Conservation (phyloP, 2,888 invertebrate species). For the Heliconius charithonia region DNA sequence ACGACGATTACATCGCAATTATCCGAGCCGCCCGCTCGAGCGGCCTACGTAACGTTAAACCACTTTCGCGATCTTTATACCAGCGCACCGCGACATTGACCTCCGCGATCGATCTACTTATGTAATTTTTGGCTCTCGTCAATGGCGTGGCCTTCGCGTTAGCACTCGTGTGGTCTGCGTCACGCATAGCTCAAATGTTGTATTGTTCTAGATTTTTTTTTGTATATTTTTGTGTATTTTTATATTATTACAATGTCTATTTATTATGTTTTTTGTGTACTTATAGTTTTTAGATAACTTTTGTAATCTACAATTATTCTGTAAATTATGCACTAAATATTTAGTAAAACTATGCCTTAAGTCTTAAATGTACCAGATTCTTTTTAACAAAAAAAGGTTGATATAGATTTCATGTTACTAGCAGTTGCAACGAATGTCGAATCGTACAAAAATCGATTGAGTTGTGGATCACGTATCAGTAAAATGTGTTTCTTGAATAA, state of each 20-base stretch:
- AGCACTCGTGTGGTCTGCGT: slow-evolving; percentile 45
- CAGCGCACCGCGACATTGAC: slow-evolving; percentile 74
- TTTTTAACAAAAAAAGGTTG: neutral
- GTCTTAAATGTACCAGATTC: neutral
- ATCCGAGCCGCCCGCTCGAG: slow-evolving; percentile 60
- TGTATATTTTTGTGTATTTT: neutral
- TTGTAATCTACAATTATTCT: neutral
- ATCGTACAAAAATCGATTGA: slow-evolving; percentile 30
- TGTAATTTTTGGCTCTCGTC: slow-evolving; percentile 71
- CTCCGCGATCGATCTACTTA: slow-evolving; percentile 60
- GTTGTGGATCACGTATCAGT: slow-evolving; percentile 38
- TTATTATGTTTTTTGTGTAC: neutral
- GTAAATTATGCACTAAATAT: neutral
- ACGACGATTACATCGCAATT: slow-evolving; percentile 82
- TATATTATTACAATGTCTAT: neutral
- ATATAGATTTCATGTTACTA: neutral
- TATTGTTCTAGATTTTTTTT: neutral
- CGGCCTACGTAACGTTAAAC: slow-evolving; percentile 61
- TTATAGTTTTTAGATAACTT: neutral
- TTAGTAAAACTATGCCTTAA: neutral
- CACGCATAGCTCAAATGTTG: slow-evolving; percentile 21
- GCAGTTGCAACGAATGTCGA: slow-evolving; percentile 31
- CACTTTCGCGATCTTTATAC: slow-evolving; percentile 82
- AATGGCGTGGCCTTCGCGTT: slow-evolving; percentile 69
- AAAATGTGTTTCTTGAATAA: slow-evolving; percentile 38